Base-by-base conservation (phyloP, 2,113 vertebrate genomes). In the Oostethus manadensis region DNA sequence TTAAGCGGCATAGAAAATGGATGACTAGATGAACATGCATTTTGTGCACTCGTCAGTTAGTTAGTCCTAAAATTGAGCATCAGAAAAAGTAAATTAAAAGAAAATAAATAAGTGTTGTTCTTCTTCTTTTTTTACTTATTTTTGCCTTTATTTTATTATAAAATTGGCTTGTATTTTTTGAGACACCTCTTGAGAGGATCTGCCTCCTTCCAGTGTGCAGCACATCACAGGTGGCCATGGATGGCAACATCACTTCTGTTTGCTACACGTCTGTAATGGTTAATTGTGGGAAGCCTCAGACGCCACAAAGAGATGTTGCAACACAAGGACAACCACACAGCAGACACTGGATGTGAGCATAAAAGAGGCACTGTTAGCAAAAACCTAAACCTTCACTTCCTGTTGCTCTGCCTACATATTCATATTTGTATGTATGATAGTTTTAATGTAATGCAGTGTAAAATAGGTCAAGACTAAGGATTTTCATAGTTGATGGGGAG, bases 291-390 rank as follows among this genome's bases (percentile, higher is more conserved):
- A 80, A 78, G 73, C 73, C 78, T 78, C 80, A 83, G 68, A 84
- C 60, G 63, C 84, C 85, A 69, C 84, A 84, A 61, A 78, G 49
- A 78, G 44, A 63, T 89, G 84, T 90, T 68, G 85, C 86, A 84
- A 89, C 68, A 60, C 14, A 40, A 59, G 69, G 62, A 74, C 42
- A 70, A 77, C 66, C 74, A 76, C 78, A 76, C 22, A 70, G 77
- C 84, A 90, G 86, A 89, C 80, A 51, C 49, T 74, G 67, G 40
- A 55, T 56, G 42, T 60, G 59, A 62, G 51, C 29, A 77, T 49
- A 83, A 78, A 79, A 72, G 61, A 42, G 6, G 26, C 51, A 15
- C 8, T 3, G 63, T 71, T 57, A 22, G 57, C 76, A 74, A 58
- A 81, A 83, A 79, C 38, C 14, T 51, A 57, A 15, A 64, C 29